Evolutionary conservation across 1,140 invertebrate genomes (phyloP).

Genomic region (Tetranychus cinnabarinus): DNA sequence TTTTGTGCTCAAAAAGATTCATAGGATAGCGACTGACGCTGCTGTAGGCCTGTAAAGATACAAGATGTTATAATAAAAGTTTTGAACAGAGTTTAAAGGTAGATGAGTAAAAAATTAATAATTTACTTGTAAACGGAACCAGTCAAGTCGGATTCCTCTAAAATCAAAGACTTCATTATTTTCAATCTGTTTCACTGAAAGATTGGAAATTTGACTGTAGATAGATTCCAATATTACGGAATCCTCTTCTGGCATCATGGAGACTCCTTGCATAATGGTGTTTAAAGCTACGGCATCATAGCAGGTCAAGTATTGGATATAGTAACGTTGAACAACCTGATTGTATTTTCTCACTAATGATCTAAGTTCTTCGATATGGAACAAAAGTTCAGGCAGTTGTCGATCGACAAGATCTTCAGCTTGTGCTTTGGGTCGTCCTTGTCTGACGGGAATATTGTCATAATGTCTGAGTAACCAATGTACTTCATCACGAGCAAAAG

Average conservation of each 20-base stretch:
- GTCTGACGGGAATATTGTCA: constrained; percentile 65
- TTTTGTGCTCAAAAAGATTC: constrained; percentile 56
- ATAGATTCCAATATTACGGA: constrained; percentile 77
- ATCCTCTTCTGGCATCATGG: constrained; percentile 58
- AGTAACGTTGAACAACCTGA: constrained; percentile 91
- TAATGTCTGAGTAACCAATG: constrained; percentile 86
- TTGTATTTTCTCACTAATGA: constrained; percentile 78
- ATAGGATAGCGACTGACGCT: constrained; percentile 60
- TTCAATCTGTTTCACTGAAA: constrained; percentile 86
- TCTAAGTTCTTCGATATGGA: constrained; percentile 91
- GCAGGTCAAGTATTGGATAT: constrained; percentile 82
- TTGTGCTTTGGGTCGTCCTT: constrained; percentile 43
- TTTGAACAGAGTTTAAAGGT: neutral
- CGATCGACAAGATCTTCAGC: constrained; percentile 72
- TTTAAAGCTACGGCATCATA: constrained; percentile 82
- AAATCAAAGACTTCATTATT: constrained; percentile 93
- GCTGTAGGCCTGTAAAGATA: constrained; percentile 42
- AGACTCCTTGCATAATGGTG: constrained; percentile 42
- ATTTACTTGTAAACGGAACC: constrained; percentile 66
- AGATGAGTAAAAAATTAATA: neutral
- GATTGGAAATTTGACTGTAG: constrained; percentile 58
- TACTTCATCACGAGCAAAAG: constrained; percentile 85
- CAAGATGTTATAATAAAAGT: neutral
- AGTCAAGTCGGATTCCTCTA: constrained; percentile 75
- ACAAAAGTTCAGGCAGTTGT: constrained; percentile 85